Base-by-base conservation (phyloP, 2,113 vertebrate genomes). In the Phaethornis superciliosus region DNA sequence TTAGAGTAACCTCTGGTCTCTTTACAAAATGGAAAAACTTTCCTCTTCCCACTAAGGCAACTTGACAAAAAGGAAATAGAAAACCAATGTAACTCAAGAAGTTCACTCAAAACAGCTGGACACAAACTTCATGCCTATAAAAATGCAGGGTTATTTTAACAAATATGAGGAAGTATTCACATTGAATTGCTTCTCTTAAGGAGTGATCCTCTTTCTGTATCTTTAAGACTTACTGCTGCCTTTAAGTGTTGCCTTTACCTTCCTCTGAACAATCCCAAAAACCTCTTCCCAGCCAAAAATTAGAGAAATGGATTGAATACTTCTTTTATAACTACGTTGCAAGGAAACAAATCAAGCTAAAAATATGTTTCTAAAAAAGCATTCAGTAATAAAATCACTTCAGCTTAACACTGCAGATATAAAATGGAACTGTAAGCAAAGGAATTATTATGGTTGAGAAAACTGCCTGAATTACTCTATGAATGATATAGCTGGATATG, bases 181-280 rank as follows among this genome's bases (percentile, higher is more conserved):
- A 74, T 0, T 75, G 32, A 88, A 77, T 32, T 83, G 42, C 46
- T 84, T 89, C 60, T 75, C 32, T 62, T 60, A 68, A 82, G 74
- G 71, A 91, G 55, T 59, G 54, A 72, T 88, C 40, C 28, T 56
- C 46, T 62, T 65, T 63, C 49, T 77, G 27, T 44, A 40, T 37
- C 46, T 78, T 84, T 65, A 24, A 94, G 30, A 81, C 23, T 65
- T 84, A 54, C 12, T 80, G 46, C 40, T 72, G 21, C 35, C 79
- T 90, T 94, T 93, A 78, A 91, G 40, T 74, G 16, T 47, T 40
- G 40, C 40, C 40, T 81, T 58, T 49, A 94, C 64, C 59, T 85
- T 85, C 69, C 44, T 85, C 71, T 58, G n/a, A 95, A 87, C 64
- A 92, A 71, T 67, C 67, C 37, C 68, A 28, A 80, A 88, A 93